Conservation (phyloP, 2,888 invertebrate species). For the Mythimna impura region DNA sequence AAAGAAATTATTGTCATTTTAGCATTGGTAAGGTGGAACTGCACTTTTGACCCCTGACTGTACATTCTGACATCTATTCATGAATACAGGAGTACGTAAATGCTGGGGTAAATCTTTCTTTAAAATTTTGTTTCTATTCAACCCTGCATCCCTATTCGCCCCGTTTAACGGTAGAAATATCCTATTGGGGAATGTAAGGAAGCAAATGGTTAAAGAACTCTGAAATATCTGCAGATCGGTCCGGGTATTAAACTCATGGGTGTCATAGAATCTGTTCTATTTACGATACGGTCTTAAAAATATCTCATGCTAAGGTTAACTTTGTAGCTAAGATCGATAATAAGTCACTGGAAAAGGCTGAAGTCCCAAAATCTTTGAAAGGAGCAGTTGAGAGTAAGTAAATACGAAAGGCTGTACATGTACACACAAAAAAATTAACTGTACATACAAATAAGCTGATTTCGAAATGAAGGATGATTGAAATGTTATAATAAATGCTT, state of each 20-base stretch:
- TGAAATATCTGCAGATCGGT: neutral
- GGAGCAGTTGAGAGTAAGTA: constrained; percentile 5
- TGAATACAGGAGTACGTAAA: too few species aligned
- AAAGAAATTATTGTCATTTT: too few species aligned
- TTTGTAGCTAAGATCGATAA: neutral
- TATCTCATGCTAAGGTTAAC: neutral
- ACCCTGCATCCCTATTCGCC: too few species aligned
- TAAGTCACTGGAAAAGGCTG: neutral
- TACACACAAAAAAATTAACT: neutral
- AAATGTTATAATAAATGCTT: constrained; percentile 29
- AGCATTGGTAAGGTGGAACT: too few species aligned
- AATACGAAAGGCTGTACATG: constrained; percentile 15
- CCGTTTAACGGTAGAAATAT: neutral
- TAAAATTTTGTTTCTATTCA: too few species aligned
- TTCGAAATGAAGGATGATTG: constrained; percentile 26
- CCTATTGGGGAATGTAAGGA: neutral
- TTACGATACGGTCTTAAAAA: neutral
- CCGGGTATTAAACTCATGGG: neutral
- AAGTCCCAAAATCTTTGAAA: constrained; percentile 4
- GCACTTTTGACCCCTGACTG: too few species aligned
- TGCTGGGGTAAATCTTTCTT: too few species aligned
- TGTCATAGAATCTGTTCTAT: neutral
- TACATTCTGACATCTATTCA: too few species aligned
- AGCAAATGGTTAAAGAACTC: neutral
- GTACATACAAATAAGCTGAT: constrained; percentile 7